Conservation (phyloP, 2,888 invertebrate species). For the Shargacucullia verbasci region DNA sequence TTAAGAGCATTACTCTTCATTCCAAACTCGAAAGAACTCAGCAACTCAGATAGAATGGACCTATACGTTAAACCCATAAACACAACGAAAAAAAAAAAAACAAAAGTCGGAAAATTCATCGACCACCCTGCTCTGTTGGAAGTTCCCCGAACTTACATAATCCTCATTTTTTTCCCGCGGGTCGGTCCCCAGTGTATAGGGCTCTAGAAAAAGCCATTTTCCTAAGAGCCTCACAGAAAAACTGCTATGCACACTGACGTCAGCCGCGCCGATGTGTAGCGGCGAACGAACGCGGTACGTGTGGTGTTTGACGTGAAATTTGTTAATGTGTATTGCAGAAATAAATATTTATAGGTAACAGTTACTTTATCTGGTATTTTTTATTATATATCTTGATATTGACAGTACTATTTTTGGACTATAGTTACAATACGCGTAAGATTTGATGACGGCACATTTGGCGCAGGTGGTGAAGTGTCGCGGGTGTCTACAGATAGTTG, state of each 20-base stretch:
- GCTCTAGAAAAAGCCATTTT: constrained; percentile 58
- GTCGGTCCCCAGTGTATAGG: constrained; percentile 53
- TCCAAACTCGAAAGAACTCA: constrained; percentile 35
- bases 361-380: no score
- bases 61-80: constrained; percentile 22
- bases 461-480: no score
- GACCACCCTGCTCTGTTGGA: constrained; percentile 33
- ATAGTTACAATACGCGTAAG: background rate
- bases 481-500: no score
- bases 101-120: constrained; percentile 47
- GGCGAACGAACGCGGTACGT: constrained; percentile 17
- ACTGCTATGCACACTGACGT: constrained; percentile 27
- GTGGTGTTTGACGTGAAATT: constrained; percentile 13
- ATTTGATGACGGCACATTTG: no score
- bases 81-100: constrained; percentile 45
- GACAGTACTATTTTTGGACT: no score
- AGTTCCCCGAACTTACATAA: constrained; percentile 52
- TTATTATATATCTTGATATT: no score
- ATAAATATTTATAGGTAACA: constrained; percentile 26
- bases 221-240: constrained; percentile 55
- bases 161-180: constrained; percentile 52
- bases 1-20: constrained; percentile 36
- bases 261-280: constrained; percentile 9
- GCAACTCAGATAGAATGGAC: constrained; percentile 42
- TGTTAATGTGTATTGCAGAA: constrained; percentile 23